Conservation (phyloP, 2,888 invertebrate genomes). For the Eulithis testata region DNA sequence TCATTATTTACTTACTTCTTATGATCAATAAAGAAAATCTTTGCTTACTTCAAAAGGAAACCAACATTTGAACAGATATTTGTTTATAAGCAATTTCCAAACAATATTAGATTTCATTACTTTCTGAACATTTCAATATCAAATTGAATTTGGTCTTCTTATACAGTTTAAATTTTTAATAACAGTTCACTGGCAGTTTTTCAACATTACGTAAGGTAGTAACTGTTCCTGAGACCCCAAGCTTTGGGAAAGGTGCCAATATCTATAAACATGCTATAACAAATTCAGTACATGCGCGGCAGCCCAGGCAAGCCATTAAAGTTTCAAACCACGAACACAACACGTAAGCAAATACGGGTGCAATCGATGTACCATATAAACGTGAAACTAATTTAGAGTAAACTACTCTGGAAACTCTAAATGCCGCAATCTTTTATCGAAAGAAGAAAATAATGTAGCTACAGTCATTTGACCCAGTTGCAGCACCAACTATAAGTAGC, state of each 20-base stretch:
- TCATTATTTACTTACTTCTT: no score
- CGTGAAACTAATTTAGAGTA: constrained; percentile 17
- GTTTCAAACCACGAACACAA: constrained; percentile 35
- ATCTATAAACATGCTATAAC: constrained; percentile 12
- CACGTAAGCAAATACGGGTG: constrained; percentile 27
- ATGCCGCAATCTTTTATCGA: constrained; percentile 3
- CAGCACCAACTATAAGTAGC: no score
- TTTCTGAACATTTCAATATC: no score
- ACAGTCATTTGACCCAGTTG: no score
- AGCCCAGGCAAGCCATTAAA: constrained; percentile 31
- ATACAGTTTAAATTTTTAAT: no score
- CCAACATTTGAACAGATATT: no score
- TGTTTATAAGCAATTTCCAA: no score
- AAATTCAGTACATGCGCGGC: constrained; percentile 19
- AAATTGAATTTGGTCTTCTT: no score
- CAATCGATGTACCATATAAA: constrained; percentile 33
- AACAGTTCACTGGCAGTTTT: neutral
- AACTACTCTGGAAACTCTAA: neutral
- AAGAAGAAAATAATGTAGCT: neutral
- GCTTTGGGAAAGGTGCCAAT: constrained; percentile 14
- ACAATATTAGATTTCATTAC: no score
- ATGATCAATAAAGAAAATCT: no score
- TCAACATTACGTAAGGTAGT: neutral
- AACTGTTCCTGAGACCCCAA: neutral
- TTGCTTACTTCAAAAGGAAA: no score